Evolutionary conservation across 2,113 vertebrate species (phyloP).

Genomic region (mouse (Mus musculus)): GRCm39 chr5:121664001-121664500

Average conservation of each 20-base stretch:
- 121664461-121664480: neutral
- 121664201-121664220: slow-evolving; percentile 6
- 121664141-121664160: slow-evolving; percentile 35
- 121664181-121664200: slow-evolving; percentile 19
- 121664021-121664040: neutral
- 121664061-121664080: neutral
- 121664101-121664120: neutral
- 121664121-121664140: neutral
- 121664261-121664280: neutral
- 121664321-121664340: neutral
- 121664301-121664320: neutral
- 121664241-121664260: neutral
- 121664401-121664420: slow-evolving; percentile 10
- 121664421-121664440: neutral
- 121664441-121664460: neutral
- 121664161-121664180: slow-evolving; percentile 10
- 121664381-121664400: neutral
- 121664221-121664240: neutral
- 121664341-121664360: neutral
- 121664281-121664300: neutral
- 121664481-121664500: neutral
- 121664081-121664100: neutral
- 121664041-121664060: neutral
- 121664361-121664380: neutral
- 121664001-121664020: neutral